Evolutionary conservation across 2,113 vertebrate species (phyloP), one percentile per base, ranked within the genome.

Genomic region (Rhinogobius similis): DNA sequence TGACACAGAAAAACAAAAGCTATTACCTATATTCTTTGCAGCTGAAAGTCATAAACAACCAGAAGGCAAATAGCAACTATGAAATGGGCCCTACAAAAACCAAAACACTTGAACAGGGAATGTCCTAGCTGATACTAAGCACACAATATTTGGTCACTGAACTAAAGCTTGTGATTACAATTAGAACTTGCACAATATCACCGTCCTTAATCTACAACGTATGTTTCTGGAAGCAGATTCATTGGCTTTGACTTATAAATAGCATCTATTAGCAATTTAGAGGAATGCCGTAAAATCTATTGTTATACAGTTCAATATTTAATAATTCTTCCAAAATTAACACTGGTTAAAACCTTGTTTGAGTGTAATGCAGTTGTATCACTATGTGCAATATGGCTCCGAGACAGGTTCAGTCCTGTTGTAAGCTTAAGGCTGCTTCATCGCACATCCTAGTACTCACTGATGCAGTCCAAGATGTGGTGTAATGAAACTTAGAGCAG

Each of bases 121-220:
- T 82, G 64, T 67, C 32, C 70, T 21, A 16, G 16, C 65, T 74
- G 26, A 76, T 29, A 67, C 39, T 39, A 39, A 10, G 13, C n/a
- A 63, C 5, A 23, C 21, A 6, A 67, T 62, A 78, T 87, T 86
- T 89, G 83, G 82, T 88, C 79, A 81, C 50, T 79, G 69, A 26
- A 73, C 67, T 67, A 52, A 21, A 50, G 7, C 46, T 50, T 50
- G n/a, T n/a, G 75, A 10, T 24, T 36, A 46, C 32, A 58, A 55
- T 21, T 62, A 27, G 59, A 66, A 24, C 38, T 16, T 26, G 5
- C 10, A 65, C 2, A 14, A 79, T 26, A 52, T 43, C 20, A 63
- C 21, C 75, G 75, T 68, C 65, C 73, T 82, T 84, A 27, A 73
- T 72, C 70, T 2, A 50, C 9, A 50, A n/a, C 36, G 41, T 64